Conservation (phyloP, 2,888 invertebrate genomes). For the Apamea anceps region DNA sequence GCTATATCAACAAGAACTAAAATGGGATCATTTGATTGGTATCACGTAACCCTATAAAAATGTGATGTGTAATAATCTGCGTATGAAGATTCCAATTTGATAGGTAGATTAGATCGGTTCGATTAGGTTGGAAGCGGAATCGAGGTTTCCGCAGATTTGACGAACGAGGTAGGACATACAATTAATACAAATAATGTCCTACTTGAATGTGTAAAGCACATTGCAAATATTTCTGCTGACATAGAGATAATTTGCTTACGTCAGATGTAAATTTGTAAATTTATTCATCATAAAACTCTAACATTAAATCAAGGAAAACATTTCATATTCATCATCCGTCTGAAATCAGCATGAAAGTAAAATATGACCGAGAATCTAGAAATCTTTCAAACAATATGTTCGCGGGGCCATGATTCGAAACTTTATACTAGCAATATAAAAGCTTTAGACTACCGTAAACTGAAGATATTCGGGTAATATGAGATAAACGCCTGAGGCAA, state of each 20-base stretch:
- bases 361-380: conserved; percentile 45
- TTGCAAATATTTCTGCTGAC: not conserved
- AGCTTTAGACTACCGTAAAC: conserved; percentile 60
- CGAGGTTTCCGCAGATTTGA: conserved; percentile 2
- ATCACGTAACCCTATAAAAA: conserved; percentile 26
- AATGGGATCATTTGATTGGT: conserved; percentile 15
- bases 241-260: not conserved
- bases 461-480: conserved; percentile 64
- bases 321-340: conserved; percentile 48
- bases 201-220: not conserved
- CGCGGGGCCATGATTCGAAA: conserved; percentile 43
- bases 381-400: conserved; percentile 58
- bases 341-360: conserved; percentile 42
- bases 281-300: conserved; percentile 11
- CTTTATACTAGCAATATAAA: conserved; percentile 67
- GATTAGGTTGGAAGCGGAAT: conserved; percentile 22
- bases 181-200: not conserved
- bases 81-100: conserved; percentile 42
- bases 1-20: not conserved
- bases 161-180: not conserved
- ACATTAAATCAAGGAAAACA: conserved; percentile 17
- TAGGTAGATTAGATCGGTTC: conserved; percentile 26
- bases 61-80: conserved; percentile 28
- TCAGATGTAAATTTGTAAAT: not conserved
- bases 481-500: conserved; percentile 60